Base-by-base conservation (phyloP, 2,113 vertebrate genomes). In the Chloropsis hardwickii region DNA sequence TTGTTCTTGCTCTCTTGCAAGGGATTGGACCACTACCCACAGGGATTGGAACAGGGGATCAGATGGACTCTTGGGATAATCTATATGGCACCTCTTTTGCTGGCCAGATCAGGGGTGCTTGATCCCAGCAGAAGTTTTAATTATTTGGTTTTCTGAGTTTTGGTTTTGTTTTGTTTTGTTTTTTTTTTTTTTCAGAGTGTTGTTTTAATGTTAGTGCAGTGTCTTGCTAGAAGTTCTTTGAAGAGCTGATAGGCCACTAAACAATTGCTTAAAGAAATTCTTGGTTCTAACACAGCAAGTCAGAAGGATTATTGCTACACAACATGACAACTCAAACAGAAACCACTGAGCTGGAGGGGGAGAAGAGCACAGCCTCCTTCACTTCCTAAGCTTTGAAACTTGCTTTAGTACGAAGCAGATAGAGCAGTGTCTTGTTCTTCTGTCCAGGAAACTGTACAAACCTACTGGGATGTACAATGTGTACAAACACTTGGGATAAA, bases 31-130 rank as follows among this genome's bases (percentile, higher is more conserved):
- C 37, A 37, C 37, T 37, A 37, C 37, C 35, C 37, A 10, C 50
- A 12, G 76, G 25, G 54, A 37, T 13, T 0, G 5, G 44, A 50
- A 27, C 0, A 1, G 23, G 35, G 45, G 12, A 20, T 57, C 48
- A 39, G 16, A 12, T 4, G 28, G 23, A 17, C 11, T 31, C 25
- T 45, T 31, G 60, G 42, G 15, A 40, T 84, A 23, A 39, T 70
- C 39, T 16, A 0, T 31, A 10, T 12, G 8, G 21, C 20, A 88
- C 11, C 5, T 42, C 54, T 53, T 56, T 48, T 72, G 17, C 28
- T 64, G 64, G 22, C 15, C 44, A 35, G 33, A 37, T 39, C 24
- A 44, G 21, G 10, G 35, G 2, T 28, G 14, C 7, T 67, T 76
- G 33, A 42, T 18, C 11, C 8, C 18, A 71, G 51, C 24, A 64